phyloP scores from a whole-genome alignment of 1,140 invertebrate genomes.

The Oedothorax gibbosus region DNA sequence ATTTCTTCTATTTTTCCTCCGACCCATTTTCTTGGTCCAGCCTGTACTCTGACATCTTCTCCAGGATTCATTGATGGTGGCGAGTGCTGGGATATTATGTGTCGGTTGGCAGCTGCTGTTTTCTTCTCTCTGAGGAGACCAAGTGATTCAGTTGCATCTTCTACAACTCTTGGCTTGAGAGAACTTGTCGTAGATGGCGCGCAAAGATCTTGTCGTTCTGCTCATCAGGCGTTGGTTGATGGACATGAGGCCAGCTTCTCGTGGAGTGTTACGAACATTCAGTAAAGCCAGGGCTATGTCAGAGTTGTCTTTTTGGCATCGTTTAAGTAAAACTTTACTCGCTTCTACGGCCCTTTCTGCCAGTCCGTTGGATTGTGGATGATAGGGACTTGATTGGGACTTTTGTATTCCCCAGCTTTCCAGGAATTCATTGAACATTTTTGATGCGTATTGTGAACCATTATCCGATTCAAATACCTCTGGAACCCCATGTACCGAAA shows the following conservation, averaged over 20 bases:
- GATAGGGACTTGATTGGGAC: not conserved
- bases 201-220: not conserved
- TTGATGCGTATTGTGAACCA: not conserved
- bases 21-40: not conserved
- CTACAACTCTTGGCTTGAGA: not conserved
- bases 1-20: not conserved
- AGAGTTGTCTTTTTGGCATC: not conserved
- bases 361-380: slow-evolving; percentile 11
- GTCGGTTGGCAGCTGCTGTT: not conserved
- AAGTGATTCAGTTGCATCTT: not conserved
- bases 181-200: not conserved
- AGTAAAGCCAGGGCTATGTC: not conserved
- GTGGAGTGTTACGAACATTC: not conserved
- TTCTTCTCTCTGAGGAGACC: not conserved
- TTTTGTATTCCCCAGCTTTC: not conserved
- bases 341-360: slow-evolving; percentile 11
- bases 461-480: slow-evolving; percentile 1
- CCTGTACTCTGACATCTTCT: not conserved
- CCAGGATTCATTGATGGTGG: not conserved
- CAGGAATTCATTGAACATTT: not conserved
- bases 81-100: not conserved
- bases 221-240: not conserved
- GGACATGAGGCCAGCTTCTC: not conserved
- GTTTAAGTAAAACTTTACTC: not conserved
- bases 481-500: slow-evolving; percentile 8